Base-by-base conservation (phyloP, 1,140 invertebrate species). In the Eumaeus atala region DNA sequence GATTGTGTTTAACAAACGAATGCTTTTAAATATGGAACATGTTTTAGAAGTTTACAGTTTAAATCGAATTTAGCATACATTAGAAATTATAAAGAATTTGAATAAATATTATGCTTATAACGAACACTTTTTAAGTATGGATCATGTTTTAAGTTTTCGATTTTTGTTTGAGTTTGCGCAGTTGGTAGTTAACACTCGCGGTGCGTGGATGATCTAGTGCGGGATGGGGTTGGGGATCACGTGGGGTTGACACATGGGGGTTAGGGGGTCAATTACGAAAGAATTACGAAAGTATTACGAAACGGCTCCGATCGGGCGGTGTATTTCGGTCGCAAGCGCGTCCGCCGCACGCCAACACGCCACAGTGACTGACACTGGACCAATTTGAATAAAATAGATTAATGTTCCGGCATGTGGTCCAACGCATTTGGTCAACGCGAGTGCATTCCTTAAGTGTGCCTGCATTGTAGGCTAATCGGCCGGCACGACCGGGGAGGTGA, bases 281-380 rank as follows among this genome's bases (percentile, higher is more conserved):
- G n/a, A n/a, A n/a, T n/a, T n/a, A n/a, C n/a, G n/a, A n/a, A n/a
- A n/a, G n/a, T n/a, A n/a, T n/a, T n/a, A n/a, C n/a, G n/a, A 70
- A 70, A 76, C 74, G 66, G 67, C 70, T 64, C 70, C 70, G 70
- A 62, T 64, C 60, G 57, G 61, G 62, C 51, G 34, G 65, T 59
- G 48, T 58, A 56, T 58, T 57, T 63, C 57, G 60, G 54, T 59
- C 62, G 68, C 70, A 67, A n/a, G n/a, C 40, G 60, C 54, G 62
- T 54, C 59, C 66, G 70, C 67, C 70, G 70, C 64, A 71, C 73
- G 54, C 70, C 67, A 67, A 54, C 59, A 56, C 68, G 61, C 47
- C 69, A 70, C 64, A 66, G 66, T 67, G 57, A 77, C 74, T 77
- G 72, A 14, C 17, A 37, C 35, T 10, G 14, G 9, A 17, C 40